Evolutionary conservation across 2,797 vertebrate species (phyloP), one percentile per base, ranked within the genome.

Genomic region (Phoxinus dragarum): DNA sequence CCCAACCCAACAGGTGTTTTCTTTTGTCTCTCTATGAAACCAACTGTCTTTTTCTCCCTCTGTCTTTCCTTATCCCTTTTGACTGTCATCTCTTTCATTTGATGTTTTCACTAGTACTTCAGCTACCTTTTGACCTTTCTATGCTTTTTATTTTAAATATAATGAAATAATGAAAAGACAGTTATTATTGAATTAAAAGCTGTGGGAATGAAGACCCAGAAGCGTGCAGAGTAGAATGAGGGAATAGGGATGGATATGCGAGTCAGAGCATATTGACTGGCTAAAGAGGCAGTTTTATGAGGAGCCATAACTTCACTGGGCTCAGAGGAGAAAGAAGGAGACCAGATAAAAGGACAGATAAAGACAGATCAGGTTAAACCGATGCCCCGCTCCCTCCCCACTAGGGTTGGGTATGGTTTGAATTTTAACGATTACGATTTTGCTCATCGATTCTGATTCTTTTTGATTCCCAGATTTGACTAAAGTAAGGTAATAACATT

Each of bases 1-100:
- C 86, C 91, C 90, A 94, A 95, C 94, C 94, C 97, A 97, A 96
- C 95, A 97, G 96, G 95, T 97, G 94, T 95, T 96, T 96, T 95
- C 94, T 96, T 94, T 95, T 94, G 93, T 93, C 91, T 92, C 86
- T 87, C n/a, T 85, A 44, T 72, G 47, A 72, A 77, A 44, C 31
- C 77, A 87, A 88, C 87, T 89, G 91, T 67, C 87, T 89, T 79
- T 66, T 64, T 66, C 47, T 68, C 88, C 89, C 88, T 89, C 93
- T 92, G 90, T 93, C 91, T 92, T 94, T 92, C 90, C 77, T 86
- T 89, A 54, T 78, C 36, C 81, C 89, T 91, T 91, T 91, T 89
- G 84, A 89, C 91, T 90, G 81, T 86, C 34, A 85, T 88, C 5
- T 76, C 23, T 77, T 75, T 73, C 71, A 44, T 80, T 84, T 56